A percentile compares a stretch with the other conserved stretches of the same genome.
Conservation (phyloP, 2,113 vertebrate species). For the Capra hircus region DNA sequence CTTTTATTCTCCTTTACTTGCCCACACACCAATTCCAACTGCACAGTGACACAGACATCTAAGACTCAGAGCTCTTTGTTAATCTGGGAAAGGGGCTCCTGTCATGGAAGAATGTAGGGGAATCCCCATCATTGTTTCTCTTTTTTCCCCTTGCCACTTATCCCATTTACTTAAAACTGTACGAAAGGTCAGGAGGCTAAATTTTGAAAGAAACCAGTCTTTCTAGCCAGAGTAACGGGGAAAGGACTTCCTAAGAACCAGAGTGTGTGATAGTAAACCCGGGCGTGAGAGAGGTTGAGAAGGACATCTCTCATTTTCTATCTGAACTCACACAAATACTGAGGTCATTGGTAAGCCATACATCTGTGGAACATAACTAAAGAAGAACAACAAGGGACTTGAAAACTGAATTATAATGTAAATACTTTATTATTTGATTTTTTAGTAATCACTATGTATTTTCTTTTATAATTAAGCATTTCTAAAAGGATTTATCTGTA, state of each 20-base stretch:
- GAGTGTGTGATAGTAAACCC: not conserved
- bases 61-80: not conserved
- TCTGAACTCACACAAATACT: not conserved
- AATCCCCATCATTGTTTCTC: not conserved
- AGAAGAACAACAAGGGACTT: not conserved
- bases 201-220: not conserved
- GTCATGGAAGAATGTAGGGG: not conserved
- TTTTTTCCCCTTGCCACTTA: not conserved
- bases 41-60: not conserved
- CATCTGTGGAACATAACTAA: not conserved
- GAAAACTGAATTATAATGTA: not conserved
- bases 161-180: not conserved
- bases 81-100: not conserved
- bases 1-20: not conserved
- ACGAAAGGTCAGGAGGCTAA: not conserved
- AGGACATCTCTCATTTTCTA: not conserved
- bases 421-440: not conserved
- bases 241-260: not conserved
- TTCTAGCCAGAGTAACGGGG: not conserved
- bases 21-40: not conserved
- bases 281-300: not conserved
- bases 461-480: not conserved
- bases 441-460: not conserved
- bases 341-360: not conserved
- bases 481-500: not conserved